A percentile compares a stretch with the other conserved stretches of the same genome.
These are phyloP conservation scores for Danaus melanippus DNA, from an alignment of 1,140 invertebrate species.

Conservation along the genomic window DNA sequence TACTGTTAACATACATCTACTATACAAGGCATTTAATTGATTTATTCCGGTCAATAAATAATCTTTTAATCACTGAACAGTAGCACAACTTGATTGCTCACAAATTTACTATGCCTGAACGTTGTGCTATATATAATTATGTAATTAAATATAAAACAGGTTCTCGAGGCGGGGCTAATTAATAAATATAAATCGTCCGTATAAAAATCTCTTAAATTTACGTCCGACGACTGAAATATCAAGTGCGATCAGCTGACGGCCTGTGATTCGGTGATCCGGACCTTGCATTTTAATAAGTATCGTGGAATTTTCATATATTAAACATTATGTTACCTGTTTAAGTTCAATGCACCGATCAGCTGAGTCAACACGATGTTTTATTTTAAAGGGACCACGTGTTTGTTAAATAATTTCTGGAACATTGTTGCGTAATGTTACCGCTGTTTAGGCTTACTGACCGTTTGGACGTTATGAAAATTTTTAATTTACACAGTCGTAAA, in stretches of 20 bases:
- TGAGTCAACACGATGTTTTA: constrained; percentile 52
- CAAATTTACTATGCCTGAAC: too few species aligned
- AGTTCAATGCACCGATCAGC: constrained; percentile 61
- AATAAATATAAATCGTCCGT: constrained; percentile 15
- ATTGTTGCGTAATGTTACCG: constrained; percentile 43
- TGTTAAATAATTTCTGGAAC: constrained; percentile 37
- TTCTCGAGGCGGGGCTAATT: constrained; percentile 15
- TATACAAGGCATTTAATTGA: too few species aligned
- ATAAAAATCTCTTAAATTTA: constrained; percentile 17
- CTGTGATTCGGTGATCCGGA: constrained; percentile 43
- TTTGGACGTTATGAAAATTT: too few species aligned
- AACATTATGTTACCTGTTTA: constrained; percentile 47
- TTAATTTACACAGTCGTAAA: too few species aligned
- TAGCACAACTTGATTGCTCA: too few species aligned
- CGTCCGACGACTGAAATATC: constrained; percentile 19
- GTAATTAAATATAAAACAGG: constrained; percentile 3
- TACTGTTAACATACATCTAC: too few species aligned
- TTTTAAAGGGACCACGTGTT: constrained; percentile 31
- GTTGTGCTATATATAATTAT: too few species aligned
- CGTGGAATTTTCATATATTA: constrained; percentile 45
- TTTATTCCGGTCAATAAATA: too few species aligned
- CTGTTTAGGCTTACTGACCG: constrained; percentile 18
- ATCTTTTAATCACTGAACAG: too few species aligned
- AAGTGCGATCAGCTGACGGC: constrained; percentile 42
- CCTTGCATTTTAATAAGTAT: constrained; percentile 39